Evolutionary conservation across 2,888 invertebrate genomes (phyloP).

Genomic region (Drosophila paranaensis): DNA sequence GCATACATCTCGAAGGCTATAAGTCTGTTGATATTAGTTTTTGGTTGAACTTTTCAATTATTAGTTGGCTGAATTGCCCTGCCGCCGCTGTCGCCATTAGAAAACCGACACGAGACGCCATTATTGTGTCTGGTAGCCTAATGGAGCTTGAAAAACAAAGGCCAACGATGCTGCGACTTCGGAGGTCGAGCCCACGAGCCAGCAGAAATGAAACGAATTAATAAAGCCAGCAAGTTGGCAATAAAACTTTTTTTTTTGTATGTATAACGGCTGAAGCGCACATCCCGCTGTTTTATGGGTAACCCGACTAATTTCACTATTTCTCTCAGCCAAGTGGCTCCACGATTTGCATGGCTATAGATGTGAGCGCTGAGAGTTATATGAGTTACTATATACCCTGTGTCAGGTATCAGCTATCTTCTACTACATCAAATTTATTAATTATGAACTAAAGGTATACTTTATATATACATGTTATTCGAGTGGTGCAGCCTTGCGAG

Average conservation of each 20-base stretch:
- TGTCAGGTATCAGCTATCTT: background rate
- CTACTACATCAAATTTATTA: background rate
- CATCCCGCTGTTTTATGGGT: slow-evolving; percentile 63
- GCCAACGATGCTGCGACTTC: slow-evolving; percentile 30
- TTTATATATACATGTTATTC: background rate
- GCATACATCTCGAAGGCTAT: background rate
- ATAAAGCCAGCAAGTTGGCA: slow-evolving; percentile 58
- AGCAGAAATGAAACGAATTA: slow-evolving; percentile 66
- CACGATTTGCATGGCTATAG: slow-evolving; percentile 47
- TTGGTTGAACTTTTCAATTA: slow-evolving; percentile 38
- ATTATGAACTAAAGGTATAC: background rate
- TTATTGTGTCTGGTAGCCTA: slow-evolving; percentile 62
- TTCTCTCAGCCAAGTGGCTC: slow-evolving; percentile 24
- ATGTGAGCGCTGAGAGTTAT: background rate
- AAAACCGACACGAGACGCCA: slow-evolving; percentile 55
- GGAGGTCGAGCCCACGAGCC: slow-evolving; percentile 14
- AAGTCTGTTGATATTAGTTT: slow-evolving; percentile 13
- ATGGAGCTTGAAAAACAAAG: slow-evolving; percentile 65
- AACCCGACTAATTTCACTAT: slow-evolving; percentile 66
- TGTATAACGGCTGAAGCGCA: slow-evolving; percentile 44
- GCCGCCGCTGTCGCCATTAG: slow-evolving; percentile 55
- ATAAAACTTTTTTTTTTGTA: slow-evolving; percentile 65
- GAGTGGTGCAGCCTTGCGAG: background rate
- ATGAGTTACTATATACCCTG: slow-evolving; percentile 1
- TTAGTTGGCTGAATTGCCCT: slow-evolving; percentile 18